These are phyloP conservation scores for Oryzias sinensis DNA, from an alignment of 2,797 vertebrate species.

Conservation along the genomic window DNA sequence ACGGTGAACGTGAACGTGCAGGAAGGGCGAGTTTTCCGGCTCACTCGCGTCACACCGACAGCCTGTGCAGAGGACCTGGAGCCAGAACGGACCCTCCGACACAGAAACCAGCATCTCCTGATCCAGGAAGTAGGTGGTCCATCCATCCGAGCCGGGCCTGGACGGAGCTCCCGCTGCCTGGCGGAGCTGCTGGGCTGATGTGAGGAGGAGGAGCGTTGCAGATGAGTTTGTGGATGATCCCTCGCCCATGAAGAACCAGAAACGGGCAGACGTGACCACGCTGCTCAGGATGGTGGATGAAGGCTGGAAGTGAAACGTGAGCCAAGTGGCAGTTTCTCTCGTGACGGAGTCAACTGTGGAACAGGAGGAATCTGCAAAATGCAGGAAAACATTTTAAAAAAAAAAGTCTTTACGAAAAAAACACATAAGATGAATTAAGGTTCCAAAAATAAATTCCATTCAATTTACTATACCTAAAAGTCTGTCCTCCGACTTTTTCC, in stretches of 20 bases:
- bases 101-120: slow-evolving; percentile 61
- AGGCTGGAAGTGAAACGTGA: slow-evolving; percentile 86
- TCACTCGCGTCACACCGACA: slow-evolving; percentile 71
- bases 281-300: slow-evolving; percentile 73
- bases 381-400: no score
- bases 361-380: slow-evolving; percentile 73
- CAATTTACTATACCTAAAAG: no score
- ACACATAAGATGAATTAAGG: no score
- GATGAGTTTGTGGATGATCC: slow-evolving; percentile 36
- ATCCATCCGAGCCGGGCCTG: slow-evolving; percentile 63
- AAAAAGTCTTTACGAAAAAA: no score
- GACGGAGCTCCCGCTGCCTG: slow-evolving; percentile 51
- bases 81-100: slow-evolving; percentile 71
- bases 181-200: slow-evolving; percentile 51
- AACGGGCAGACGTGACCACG: slow-evolving; percentile 79
- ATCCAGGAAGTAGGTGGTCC: slow-evolving; percentile 81
- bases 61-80: slow-evolving; percentile 81
- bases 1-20: slow-evolving; percentile 74
- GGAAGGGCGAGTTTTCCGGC: slow-evolving; percentile 83
- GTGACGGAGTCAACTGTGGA: slow-evolving; percentile 40
- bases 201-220: slow-evolving; percentile 59
- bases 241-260: slow-evolving; percentile 87
- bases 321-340: slow-evolving; percentile 55
- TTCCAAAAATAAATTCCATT: no score
- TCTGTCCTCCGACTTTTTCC: no score